Evolutionary conservation across 2,888 invertebrate species (phyloP).

Genomic region (Blastobasis lacticolella): DNA sequence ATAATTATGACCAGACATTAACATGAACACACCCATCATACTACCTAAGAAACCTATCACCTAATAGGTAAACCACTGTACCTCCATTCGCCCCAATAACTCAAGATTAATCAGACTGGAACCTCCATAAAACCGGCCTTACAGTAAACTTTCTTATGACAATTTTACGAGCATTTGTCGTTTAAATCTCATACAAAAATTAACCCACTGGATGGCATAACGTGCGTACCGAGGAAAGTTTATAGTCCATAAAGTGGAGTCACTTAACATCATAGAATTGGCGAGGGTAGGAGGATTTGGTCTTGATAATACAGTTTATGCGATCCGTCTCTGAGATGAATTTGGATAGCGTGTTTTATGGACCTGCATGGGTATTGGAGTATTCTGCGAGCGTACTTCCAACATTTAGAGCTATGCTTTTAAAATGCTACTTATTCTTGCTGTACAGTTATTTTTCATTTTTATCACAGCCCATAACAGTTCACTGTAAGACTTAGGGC

Average conservation of each 20-base stretch:
- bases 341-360: slow-evolving; percentile 40
- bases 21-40: too few relatives aligned
- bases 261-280: slow-evolving; percentile 51
- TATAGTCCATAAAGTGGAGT: slow-evolving; percentile 50
- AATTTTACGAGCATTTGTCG: slow-evolving; percentile 2
- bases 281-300: slow-evolving; percentile 27
- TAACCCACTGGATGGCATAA: slow-evolving; percentile 16
- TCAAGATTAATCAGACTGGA: too few relatives aligned
- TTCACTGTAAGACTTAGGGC: too few relatives aligned
- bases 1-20: too few relatives aligned
- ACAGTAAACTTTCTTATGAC: slow-evolving; percentile 3
- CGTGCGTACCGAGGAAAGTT: slow-evolving; percentile 44
- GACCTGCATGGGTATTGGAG: slow-evolving; percentile 5
- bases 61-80: too few relatives aligned
- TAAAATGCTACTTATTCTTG: too few relatives aligned
- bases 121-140: not conserved
- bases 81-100: too few relatives aligned
- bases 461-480: too few relatives aligned
- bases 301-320: slow-evolving; percentile 51
- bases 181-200: slow-evolving; percentile 25
- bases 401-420: too few relatives aligned
- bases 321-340: slow-evolving; percentile 39
- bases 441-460: too few relatives aligned
- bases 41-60: too few relatives aligned
- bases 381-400: not conserved